Conservation (phyloP, 2,888 invertebrate species). For the Thelaira solivaga region DNA sequence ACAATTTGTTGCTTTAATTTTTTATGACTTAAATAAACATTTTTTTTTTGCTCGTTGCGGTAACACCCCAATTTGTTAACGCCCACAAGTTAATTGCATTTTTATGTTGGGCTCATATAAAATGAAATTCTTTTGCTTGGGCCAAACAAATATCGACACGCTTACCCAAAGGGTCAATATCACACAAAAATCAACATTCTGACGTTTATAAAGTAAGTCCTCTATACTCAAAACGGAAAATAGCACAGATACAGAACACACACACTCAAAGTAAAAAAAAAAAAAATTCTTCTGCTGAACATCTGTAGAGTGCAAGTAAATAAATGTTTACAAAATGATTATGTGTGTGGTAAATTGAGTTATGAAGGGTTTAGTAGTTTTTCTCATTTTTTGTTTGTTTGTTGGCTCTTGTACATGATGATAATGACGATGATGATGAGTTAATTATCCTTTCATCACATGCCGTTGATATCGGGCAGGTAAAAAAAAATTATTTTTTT, state of each 20-base stretch:
- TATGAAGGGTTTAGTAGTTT: constrained; percentile 47
- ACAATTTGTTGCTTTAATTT: constrained; percentile 20
- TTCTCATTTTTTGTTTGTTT: not conserved
- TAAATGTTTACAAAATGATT: not conserved
- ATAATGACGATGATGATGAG: too few species aligned
- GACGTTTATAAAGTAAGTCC: constrained; percentile 52
- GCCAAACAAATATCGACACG: constrained; percentile 45
- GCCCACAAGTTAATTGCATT: constrained; percentile 62
- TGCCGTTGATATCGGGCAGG: constrained; percentile 37
- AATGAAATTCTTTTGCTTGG: not conserved
- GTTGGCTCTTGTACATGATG: constrained; percentile 22
- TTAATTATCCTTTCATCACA: constrained; percentile 63
- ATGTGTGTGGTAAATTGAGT: constrained; percentile 61
- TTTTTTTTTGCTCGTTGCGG: constrained; percentile 47
- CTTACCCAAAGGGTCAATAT: constrained; percentile 58
- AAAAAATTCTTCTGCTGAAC: too few species aligned
- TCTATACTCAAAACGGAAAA: not conserved
- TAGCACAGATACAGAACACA: not conserved
- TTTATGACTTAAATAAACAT: constrained; percentile 13
- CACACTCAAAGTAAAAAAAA: too few species aligned
- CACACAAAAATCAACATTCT: constrained; percentile 53
- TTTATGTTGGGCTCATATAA: constrained; percentile 10
- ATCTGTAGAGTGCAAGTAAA: constrained; percentile 43
- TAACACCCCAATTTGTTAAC: constrained; percentile 62
- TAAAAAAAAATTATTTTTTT: too few species aligned